Conservation (phyloP, 2,113 vertebrate species). For the Bufo gargarizans region DNA sequence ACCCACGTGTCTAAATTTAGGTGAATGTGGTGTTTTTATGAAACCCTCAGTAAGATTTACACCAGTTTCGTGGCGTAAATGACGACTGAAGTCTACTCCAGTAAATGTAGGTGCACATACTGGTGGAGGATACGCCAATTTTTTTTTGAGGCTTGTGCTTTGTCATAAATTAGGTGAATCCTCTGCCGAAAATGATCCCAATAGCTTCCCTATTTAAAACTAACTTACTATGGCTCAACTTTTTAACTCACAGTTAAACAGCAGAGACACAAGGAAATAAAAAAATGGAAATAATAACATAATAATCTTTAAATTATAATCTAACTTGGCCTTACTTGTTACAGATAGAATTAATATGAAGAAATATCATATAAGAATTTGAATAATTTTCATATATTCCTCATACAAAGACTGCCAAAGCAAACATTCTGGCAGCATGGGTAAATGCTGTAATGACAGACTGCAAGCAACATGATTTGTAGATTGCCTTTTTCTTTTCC, state of each 20-base stretch:
- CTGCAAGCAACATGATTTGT: constrained; percentile 32
- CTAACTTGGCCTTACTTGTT: neutral
- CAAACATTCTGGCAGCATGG: neutral
- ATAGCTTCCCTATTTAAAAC: no score
- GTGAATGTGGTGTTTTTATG: no score
- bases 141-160: no score
- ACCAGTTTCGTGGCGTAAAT: no score
- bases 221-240: no score
- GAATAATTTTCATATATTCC: neutral
- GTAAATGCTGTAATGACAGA: constrained; percentile 27
- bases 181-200: no score
- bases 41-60: no score
- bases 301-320: neutral
- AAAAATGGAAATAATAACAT: neutral
- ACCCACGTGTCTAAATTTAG: no score
- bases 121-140: no score
- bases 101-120: no score
- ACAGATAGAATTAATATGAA: neutral
- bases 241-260: neutral
- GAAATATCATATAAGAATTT: neutral
- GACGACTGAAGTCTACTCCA: no score
- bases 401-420: neutral
- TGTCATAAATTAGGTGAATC: no score
- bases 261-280: neutral
- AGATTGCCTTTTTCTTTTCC: neutral